Evolutionary conservation across 2,888 invertebrate genomes (phyloP).

Genomic region (Synergus japonicus): DNA sequence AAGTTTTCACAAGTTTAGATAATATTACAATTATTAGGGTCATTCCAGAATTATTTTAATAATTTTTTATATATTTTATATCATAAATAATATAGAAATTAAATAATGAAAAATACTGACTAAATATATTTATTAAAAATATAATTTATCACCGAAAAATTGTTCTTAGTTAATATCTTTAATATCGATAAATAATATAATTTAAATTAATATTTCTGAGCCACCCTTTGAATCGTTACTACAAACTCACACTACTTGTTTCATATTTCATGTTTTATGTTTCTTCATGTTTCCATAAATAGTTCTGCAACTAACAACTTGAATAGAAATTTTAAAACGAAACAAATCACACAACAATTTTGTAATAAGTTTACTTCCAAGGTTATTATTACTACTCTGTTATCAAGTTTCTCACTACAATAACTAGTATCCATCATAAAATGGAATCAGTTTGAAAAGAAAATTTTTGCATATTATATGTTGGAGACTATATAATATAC

Average conservation of each 20-base stretch:
- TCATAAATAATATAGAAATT: background rate
- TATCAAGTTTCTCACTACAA: background rate
- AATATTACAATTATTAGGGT: background rate
- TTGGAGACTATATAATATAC: too few relatives aligned
- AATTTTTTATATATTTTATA: background rate
- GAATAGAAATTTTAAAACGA: background rate
- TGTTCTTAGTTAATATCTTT: too few relatives aligned
- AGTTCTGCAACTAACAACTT: background rate
- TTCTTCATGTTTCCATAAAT: slow-evolving; percentile 3
- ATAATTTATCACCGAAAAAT: background rate
- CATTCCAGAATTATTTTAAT: background rate
- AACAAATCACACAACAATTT: background rate
- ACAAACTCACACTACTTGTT: background rate
- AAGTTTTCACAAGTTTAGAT: background rate
- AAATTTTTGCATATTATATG: too few relatives aligned
- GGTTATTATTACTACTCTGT: background rate
- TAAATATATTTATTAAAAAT: background rate
- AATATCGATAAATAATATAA: too few relatives aligned
- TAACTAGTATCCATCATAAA: background rate
- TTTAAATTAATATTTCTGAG: background rate
- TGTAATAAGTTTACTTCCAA: background rate
- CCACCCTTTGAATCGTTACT: background rate
- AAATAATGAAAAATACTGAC: background rate
- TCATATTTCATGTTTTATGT: background rate
- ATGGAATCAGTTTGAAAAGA: too few relatives aligned